Conservation (phyloP, 2,113 vertebrate species). For the Notothenia rossii region DNA sequence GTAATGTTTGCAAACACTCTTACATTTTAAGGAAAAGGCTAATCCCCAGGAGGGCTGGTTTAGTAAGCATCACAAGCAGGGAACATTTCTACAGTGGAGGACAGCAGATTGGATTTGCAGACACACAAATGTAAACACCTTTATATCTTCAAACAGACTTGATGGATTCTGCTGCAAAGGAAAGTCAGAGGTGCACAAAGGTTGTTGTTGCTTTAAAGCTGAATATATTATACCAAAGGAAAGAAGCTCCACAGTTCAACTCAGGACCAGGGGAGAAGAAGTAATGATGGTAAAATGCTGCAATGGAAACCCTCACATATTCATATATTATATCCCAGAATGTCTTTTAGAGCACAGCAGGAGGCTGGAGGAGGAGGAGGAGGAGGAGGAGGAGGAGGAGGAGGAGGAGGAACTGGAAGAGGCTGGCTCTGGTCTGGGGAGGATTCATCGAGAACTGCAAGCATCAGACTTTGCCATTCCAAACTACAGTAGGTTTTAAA, state of each 20-base stretch:
- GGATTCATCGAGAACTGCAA: slow-evolving; percentile 11
- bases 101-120: background rate
- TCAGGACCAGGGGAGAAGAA: background rate
- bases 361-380: slow-evolving; percentile 14
- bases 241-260: background rate
- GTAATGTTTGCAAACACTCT: background rate
- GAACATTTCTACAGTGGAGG: background rate
- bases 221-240: slow-evolving; percentile 12
- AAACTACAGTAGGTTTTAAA: background rate
- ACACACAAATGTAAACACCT: background rate
- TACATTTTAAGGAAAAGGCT: too few relatives aligned
- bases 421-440: slow-evolving; percentile 19
- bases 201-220: slow-evolving; percentile 2
- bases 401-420: slow-evolving; percentile 12
- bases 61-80: background rate
- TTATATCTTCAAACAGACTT: slow-evolving; percentile 12
- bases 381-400: slow-evolving; percentile 2
- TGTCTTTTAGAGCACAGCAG: slow-evolving; percentile 4
- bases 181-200: background rate
- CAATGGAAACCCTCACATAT: background rate
- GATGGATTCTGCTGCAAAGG: background rate
- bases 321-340: background rate
- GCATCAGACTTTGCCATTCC: background rate
- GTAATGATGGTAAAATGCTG: background rate
- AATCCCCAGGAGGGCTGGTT: too few relatives aligned